These are phyloP conservation scores for Muscicapa striata DNA, from an alignment of 2,797 vertebrate genomes.

Conservation along the genomic window DNA sequence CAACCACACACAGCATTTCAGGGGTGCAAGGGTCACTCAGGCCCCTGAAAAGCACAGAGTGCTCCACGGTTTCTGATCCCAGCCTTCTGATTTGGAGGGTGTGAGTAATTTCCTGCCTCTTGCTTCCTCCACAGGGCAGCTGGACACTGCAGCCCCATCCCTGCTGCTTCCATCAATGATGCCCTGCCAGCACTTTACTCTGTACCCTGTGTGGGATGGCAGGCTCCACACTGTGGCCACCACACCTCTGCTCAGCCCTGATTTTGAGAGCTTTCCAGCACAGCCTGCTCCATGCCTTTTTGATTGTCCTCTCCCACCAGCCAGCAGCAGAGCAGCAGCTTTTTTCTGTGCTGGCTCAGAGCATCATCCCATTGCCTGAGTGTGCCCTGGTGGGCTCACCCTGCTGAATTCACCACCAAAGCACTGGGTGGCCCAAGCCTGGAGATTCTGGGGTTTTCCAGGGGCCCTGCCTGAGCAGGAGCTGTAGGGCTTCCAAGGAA, in stretches of 20 bases:
- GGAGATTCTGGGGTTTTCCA: background rate
- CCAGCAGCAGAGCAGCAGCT: background rate
- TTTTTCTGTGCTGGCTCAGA: background rate
- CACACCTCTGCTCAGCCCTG: conserved; percentile 16
- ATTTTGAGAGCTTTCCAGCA: conserved; percentile 25
- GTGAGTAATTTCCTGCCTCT: background rate
- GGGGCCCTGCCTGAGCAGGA: background rate
- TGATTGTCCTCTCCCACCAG: background rate
- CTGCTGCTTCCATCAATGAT: background rate
- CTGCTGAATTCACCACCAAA: background rate
- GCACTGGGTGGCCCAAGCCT: background rate
- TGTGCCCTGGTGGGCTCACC: background rate
- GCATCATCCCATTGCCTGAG: background rate
- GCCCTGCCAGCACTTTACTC: background rate
- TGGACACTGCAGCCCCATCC: background rate
- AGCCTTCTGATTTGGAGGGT: background rate
- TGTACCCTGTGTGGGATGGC: background rate
- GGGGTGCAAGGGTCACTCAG: background rate
- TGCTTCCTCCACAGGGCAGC: background rate
- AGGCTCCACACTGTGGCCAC: background rate
- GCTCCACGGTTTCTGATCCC: background rate
- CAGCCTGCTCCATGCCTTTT: background rate
- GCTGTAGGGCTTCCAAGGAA: background rate
- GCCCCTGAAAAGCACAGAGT: background rate
- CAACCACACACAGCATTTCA: fast-evolving